Conservation (phyloP, 2,888 invertebrate species). For the Sinopyrophorus schimmeli region DNA sequence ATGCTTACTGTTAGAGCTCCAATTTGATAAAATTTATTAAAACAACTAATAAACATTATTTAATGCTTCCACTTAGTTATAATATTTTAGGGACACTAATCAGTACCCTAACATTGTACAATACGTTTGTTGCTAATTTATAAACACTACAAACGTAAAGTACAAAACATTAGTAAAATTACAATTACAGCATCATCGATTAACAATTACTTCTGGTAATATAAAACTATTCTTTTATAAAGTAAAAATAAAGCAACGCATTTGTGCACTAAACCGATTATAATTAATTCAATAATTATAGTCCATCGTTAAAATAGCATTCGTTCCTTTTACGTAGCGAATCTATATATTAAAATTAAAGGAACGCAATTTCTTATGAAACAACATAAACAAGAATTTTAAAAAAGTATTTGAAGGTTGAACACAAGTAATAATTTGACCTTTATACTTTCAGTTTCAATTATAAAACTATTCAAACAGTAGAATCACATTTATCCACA, state of each 20-base stretch:
- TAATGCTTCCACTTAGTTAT: constrained; percentile 24
- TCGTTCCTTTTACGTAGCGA: no score
- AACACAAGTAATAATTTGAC: no score
- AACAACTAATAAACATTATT: constrained; percentile 31
- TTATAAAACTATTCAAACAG: constrained; percentile 22
- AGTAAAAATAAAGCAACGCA: constrained; percentile 10
- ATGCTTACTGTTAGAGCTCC: constrained; percentile 1
- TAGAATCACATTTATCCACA: constrained; percentile 29
- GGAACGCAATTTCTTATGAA: no score
- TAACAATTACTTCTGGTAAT: constrained; percentile 14
- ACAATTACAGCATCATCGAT: constrained; percentile 16
- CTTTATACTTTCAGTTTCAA: constrained; percentile 12
- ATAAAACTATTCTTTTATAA: constrained; percentile 12
- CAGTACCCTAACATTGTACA: no score
- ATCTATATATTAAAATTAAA: no score
- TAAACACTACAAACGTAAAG: constrained; percentile 18
- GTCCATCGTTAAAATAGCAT: no score
- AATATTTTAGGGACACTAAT: no score
- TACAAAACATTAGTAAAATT: constrained; percentile 17
- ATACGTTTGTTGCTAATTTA: no score
- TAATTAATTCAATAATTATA: no score
- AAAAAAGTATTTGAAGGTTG: no score
- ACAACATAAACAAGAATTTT: no score
- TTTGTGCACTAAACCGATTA: constrained; percentile 20
- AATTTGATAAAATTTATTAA: constrained; percentile 27